Evolutionary conservation across 2,888 invertebrate genomes (phyloP), one percentile per base, ranked within the genome.

Genomic region (Parnassius orleans): DNA sequence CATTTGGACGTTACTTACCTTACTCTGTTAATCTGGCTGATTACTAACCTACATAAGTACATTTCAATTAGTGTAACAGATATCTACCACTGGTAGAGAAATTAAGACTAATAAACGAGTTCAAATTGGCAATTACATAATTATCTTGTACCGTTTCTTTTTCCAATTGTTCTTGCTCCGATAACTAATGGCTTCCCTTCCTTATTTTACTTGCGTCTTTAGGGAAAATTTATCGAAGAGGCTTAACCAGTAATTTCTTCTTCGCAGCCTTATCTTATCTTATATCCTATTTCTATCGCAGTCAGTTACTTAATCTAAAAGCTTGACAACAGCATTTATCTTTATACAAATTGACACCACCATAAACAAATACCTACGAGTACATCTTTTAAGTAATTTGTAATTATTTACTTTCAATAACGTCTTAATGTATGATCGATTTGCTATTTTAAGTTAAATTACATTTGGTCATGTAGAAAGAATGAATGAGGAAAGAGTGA

Each of bases 101-200:
- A 57, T 41, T 0, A 43, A 54, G 9, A 14, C 12, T 15, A 15
- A 11, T 33, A 24, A 41, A 48, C 1, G 10, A 9, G 42, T 15
- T 15, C 24, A 52, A 52, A 58, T 46, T 58, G 33, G 24, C 46
- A 46, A 33, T 46, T 46, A 15, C 53, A 47, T 54, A 61, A 61
- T 61, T 61, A 61, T 46, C 46, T 56, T 46, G 47, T 33, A 42
- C 52, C 52, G 41, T 56, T 57, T 52, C 46, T n/a, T 43, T 54
- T 60, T 48, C 60, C 43, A 48, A 56, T 51, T 61, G 42, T 61
- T 33, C 54, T 50, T 46, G 19, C 33, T 15, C 55, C 14, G 33
- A 55, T 56, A 55, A 61, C 41, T 42, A 61, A 61, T 61, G 41
- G 56, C 61, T 60, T 60, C 60, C 55, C 33, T 51, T 61, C 33